phyloP scores from a whole-genome alignment of 2,797 vertebrate species.

The Atherinosoma microstoma region DNA sequence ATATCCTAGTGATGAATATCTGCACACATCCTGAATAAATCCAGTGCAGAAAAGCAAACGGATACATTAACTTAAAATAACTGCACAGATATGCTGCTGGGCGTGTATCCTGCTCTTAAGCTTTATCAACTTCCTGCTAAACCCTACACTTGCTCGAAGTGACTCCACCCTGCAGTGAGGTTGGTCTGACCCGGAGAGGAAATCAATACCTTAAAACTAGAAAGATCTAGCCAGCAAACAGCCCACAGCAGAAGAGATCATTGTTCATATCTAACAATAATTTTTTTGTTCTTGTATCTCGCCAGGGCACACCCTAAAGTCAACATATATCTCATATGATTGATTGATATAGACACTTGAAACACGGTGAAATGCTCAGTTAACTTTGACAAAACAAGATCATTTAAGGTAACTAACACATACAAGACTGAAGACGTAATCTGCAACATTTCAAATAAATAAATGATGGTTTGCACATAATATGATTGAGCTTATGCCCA shows the following conservation, averaged over 20 bases:
- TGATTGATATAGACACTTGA: background rate
- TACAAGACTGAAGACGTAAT: slow-evolving; percentile 10
- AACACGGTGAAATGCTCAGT: background rate
- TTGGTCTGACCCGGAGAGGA: slow-evolving; percentile 26
- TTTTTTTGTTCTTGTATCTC: background rate
- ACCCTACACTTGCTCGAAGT: slow-evolving; percentile 61
- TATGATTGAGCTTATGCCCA: slow-evolving; percentile 63
- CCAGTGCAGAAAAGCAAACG: slow-evolving; percentile 49
- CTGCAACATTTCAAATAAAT: slow-evolving; percentile 61
- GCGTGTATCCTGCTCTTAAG: slow-evolving; percentile 79
- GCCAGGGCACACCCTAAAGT: background rate
- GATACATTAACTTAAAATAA: slow-evolving; percentile 57
- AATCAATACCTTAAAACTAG: slow-evolving; percentile 17
- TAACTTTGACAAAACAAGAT: too few relatives aligned
- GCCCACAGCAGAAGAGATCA: slow-evolving; percentile 9
- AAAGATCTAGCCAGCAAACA: background rate
- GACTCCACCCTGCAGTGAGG: slow-evolving; percentile 58
- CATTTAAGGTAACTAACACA: background rate
- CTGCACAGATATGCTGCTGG: slow-evolving; percentile 58
- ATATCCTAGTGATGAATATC: slow-evolving; percentile 53
- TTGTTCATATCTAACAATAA: slow-evolving; percentile 1
- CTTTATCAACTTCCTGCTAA: slow-evolving; percentile 83
- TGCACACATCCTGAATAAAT: slow-evolving; percentile 51
- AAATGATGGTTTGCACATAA: slow-evolving; percentile 64
- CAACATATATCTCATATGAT: background rate